Percentiles rank a stretch among this genome's conserved stretches.
Evolutionary conservation across 2,888 invertebrate species (phyloP).

Genomic region (Athalia cordata): DNA sequence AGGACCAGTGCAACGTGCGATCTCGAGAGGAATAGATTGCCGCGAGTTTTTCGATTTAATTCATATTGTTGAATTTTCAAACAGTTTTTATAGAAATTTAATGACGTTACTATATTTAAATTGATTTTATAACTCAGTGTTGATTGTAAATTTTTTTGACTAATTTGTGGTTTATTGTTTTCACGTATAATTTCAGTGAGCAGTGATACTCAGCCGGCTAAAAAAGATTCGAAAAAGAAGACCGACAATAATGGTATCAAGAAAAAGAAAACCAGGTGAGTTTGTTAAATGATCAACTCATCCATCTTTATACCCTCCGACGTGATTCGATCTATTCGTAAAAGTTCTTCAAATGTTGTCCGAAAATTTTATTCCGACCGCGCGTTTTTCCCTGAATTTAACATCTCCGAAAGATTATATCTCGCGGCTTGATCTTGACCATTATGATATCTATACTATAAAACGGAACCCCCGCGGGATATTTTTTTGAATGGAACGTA

Average conservation of each 20-base stretch:
- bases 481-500: not conserved
- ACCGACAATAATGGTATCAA: slow-evolving; percentile 90
- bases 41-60: slow-evolving; percentile 8
- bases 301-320: not conserved
- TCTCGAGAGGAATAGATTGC: slow-evolving; percentile 24
- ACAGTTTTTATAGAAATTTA: not conserved
- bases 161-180: slow-evolving; percentile 12
- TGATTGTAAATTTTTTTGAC: not conserved
- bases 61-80: not conserved
- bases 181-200: slow-evolving; percentile 60
- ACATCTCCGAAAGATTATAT: slow-evolving; percentile 21
- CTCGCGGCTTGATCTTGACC: slow-evolving; percentile 27
- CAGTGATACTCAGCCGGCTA: slow-evolving; percentile 70
- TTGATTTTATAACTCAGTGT: not conserved
- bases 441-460: not conserved
- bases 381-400: not conserved
- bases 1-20: slow-evolving; percentile 20
- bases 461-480: not conserved
- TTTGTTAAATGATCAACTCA: slow-evolving; percentile 33
- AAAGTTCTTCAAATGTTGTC: not conserved
- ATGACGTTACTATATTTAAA: not conserved
- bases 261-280: slow-evolving; percentile 93
- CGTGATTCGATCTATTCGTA: not conserved
- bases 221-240: slow-evolving; percentile 86
- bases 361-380: not conserved